Base-by-base conservation (phyloP, 2,113 vertebrate species). In the Tinamus guttatus region DNA sequence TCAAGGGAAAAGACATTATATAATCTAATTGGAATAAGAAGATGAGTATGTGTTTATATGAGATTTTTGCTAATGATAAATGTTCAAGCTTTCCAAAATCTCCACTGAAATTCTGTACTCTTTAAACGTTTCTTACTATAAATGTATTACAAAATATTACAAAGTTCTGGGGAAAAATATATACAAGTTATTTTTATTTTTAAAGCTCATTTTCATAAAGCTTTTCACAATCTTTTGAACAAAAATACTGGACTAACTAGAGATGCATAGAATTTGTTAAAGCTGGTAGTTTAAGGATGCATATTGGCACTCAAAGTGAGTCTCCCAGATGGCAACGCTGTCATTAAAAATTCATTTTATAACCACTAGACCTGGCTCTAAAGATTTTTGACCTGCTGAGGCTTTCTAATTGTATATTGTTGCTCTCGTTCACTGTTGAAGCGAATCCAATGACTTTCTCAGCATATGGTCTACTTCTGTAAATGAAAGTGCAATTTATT, bases 311-410 rank as follows among this genome's bases (percentile, higher is more conserved):
- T 95, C 97, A 79, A 96, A 89, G 82, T 96, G 92, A 95, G 76
- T 96, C 90, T 97, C 95, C 95, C 96, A 97, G 93, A 97, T 98
- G 96, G 93, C 73, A 40, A 78, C 80, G 87, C 90, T 96, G 94
- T 98, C 93, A 97, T 98, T 98, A 98, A 98, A 98, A 97, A 96
- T 98, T 98, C 98, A 98, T 98, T 97, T 95, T 97, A 65, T 93
- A 97, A 93, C 92, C 87, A 80, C 76, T 96, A 94, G 97, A 95
- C 95, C 93, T 96, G 88, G 92, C 96, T 96, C 96, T 94, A 97
- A 97, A 97, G 94, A 83, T 82, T 96, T 95, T 70, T 96, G 94
- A 98, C 97, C 92, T 96, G 97, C 96, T 96, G 93, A 97, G 92
- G 71, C 89, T 98, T 97, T 91, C 90, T 97, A 93, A 97, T 98